A percentile compares a stretch with the other conserved stretches of the same genome.
phyloP scores from a whole-genome alignment of 2,797 vertebrate genomes.

The Myripristis jacobus region DNA sequence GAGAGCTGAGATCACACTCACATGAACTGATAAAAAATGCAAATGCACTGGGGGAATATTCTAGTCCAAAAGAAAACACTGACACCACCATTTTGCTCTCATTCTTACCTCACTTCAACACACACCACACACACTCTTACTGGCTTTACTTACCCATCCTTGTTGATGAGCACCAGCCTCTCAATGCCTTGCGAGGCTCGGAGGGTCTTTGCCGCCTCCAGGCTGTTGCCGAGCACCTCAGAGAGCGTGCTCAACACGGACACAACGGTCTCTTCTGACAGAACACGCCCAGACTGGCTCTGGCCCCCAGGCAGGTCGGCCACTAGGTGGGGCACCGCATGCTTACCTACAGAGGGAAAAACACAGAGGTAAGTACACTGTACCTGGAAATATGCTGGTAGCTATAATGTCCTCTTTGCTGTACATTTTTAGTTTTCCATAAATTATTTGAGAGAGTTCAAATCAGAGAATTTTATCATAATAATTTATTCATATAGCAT shows the following conservation, averaged over 20 bases:
- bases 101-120: not conserved
- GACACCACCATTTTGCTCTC: not conserved
- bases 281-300: conserved; percentile 84
- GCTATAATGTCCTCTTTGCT: not conserved
- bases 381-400: not conserved
- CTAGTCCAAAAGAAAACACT: not conserved
- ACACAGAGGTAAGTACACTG: not conserved
- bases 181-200: conserved; percentile 94
- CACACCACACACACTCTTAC: not conserved
- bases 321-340: conserved; percentile 93
- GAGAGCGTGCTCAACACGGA: conserved; percentile 93
- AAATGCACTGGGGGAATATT: not conserved
- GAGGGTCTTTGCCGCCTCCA: conserved; percentile 94
- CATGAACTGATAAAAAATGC: too few species aligned
- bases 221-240: conserved; percentile 91
- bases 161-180: conserved; percentile 96
- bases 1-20: too few species aligned
- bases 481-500: too few species aligned
- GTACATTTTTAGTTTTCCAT: too few species aligned
- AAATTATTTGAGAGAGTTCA: too few species aligned
- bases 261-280: conserved; percentile 94
- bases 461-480: too few species aligned
- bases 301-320: conserved; percentile 91
- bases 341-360: conserved; percentile 87
- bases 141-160: conserved; percentile 86